Base-by-base conservation (phyloP, 2,888 invertebrate species). In the Dolichomitus sp. region DNA sequence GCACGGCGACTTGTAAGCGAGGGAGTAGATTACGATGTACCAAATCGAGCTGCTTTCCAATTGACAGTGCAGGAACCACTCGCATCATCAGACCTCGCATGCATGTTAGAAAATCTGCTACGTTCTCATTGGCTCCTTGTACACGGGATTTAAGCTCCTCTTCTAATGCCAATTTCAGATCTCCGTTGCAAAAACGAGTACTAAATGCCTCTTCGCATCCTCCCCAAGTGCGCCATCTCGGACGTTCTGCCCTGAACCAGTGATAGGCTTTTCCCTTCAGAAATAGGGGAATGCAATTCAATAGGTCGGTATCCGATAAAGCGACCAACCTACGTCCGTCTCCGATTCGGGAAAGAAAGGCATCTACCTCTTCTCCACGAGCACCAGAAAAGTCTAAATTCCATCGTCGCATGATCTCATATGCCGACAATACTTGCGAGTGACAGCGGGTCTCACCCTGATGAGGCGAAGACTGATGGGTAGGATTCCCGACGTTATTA, bases 81-180 rank as follows among this genome's bases (percentile, higher is more conserved):
- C 74, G 42, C 9, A 69, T 40, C 61, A 75, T 69, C 1, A 74
- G 4, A 12, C 69, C 73, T 11, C 54, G 14, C 4, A 74, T 14
- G 0, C 30, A 50, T 0, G 74, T 74, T 0, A 80, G 37, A 4
- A 33, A 80, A 0, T 37, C 61, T 0, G 30, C 33, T 0, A 68
- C 68, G 2, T 50, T 9, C 37, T 80, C 80, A 1, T 59, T 48
- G 0, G 11, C 1, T 0, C 42, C 63, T 23, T 80, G 80, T 0
- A 48, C 33, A 3, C 80, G 23, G n/a, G 65, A 33, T 23, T 23
- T 23, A 1, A 23, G 23, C 23, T 23, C 23, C 2, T 23, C 23
- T 23, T 23, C 23, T 2, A 59, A n/a, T 3, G 12, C 5, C 14
- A 59, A n/a, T 33, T 59, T 33, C 14, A 59, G 19, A 7, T 59